Base-by-base conservation (phyloP, 2,113 vertebrate genomes). In the Malurus elegans region DNA sequence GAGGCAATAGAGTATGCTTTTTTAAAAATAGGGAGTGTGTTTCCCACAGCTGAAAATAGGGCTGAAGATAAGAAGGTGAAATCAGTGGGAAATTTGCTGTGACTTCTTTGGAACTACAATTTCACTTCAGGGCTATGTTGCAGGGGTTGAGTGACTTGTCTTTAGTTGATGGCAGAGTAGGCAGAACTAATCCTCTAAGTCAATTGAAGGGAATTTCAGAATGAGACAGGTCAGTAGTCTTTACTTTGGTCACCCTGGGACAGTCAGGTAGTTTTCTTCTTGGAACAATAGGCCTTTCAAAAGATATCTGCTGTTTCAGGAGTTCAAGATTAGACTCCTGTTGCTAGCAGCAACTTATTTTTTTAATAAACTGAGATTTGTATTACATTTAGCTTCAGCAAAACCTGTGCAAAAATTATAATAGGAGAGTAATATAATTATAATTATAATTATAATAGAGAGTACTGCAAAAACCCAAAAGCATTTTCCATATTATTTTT, bases 41-140 rank as follows among this genome's bases (percentile, higher is more conserved):
- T 94, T 96, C 88, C 75, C 75, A 80, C 28, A 90, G 71, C 60
- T 88, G 72, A 90, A 94, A 92, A 88, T 32, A 83, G 17, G 14
- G 45, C 40, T 86, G 28, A 78, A 86, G 79, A 92, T 86, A 88
- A 86, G 57, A 51, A 53, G 38, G 60, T 61, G 47, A 92, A 74
- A 50, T 71, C n/a, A 18, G 28, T 86, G 82, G 51, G 69, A 83
- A 73, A 67, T 78, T 58, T 80, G 15, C 44, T 44, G 28, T 64
- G 64, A 66, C 38, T 78, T 93, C 6, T 28, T 23, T 47, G 36
- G 44, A 73, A 19, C 25, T 58, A 9, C 1, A 3, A 0, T 66
- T 93, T 82, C n/a, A 32, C 23, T 71, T 65, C 2, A 1, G 20
- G 28, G 14, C 34, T 31, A 3, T 0, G 0, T 45, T 66, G 17